Conservation (phyloP, 2,797 vertebrate species). For the Anabacerthia variegaticeps region DNA sequence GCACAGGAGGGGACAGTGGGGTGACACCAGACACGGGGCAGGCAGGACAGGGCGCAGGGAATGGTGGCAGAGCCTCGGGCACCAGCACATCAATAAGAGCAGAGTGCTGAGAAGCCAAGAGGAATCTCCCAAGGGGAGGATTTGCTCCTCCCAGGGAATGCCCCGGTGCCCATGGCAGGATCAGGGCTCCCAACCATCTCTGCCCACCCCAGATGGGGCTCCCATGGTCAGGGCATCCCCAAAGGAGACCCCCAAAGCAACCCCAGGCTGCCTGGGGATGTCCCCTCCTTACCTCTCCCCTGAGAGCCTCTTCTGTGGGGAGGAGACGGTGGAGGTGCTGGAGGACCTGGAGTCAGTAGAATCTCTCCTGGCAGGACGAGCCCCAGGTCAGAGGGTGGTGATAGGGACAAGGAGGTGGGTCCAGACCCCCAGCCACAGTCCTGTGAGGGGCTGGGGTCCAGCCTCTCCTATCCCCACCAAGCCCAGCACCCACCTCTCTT, state of each 20-base stretch:
- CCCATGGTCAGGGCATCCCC: background rate
- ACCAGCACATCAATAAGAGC: accelerated
- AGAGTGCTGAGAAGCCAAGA: accelerated
- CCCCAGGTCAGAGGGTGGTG: accelerated
- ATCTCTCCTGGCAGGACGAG: conserved; percentile 78
- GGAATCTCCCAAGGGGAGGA: background rate
- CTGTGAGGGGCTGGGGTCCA: accelerated
- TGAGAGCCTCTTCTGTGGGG: conserved; percentile 45
- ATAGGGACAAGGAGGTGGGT: accelerated
- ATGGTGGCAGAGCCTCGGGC: background rate
- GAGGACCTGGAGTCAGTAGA: conserved; percentile 82
- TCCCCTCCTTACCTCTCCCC: conserved; percentile 68
- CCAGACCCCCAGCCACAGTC: background rate
- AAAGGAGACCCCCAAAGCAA: background rate
- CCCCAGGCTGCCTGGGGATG: background rate
- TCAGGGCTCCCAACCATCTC: background rate
- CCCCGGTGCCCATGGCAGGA: background rate
- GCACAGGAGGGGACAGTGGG: background rate
- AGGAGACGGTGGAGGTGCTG: conserved; percentile 66
- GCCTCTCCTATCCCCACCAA: background rate
- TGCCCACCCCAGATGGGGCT: accelerated
- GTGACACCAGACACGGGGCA: background rate
- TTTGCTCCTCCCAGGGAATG: background rate
- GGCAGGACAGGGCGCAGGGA: background rate
- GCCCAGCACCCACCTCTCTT: conserved; percentile 46